Evolutionary conservation across 2,888 invertebrate species (phyloP), one percentile per base, ranked within the genome.

Genomic region (Philonicus albiceps): DNA sequence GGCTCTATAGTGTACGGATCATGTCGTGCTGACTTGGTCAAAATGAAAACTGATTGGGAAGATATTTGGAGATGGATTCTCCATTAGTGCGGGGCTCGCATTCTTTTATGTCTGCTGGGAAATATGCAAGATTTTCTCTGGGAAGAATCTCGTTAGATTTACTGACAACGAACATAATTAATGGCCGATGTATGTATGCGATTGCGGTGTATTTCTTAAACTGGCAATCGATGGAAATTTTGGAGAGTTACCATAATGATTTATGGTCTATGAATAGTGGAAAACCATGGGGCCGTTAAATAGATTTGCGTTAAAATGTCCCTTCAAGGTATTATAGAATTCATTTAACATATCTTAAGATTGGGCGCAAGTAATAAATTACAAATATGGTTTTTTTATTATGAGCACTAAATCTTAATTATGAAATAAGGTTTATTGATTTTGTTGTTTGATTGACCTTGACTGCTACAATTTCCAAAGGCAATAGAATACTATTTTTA

Each of bases 11-110:
- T 34, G 83, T 22, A 43, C 13, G 76, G 40, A 80, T 80, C 49
- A 49, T 80, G 27, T 80, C 80, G 80, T 80, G 53, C 43, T 43
- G 80, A 49, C 49, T 80, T 80, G 40, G 27, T 80, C 80, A 80
- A 80, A 80, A 49, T 80, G 34, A 43, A 40, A 76, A 40, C 76
- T 43, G 43, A 76, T 76, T 40, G 37, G 37, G 43, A 76, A 40
- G 37, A 37, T 37, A 37, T 37, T 37, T 34, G 76, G 76, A 37
- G 76, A 76, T 76, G 76, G 76, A 76, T 37, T 76, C 19, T 19
- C 19, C 76, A 76, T 76, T 76, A 43, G 37, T 27, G 40, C 37
- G 22, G 31, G 3, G 74, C 31, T 74, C 7, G n/a, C 16, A 34
- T 30, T 74, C 74, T 74, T n/a, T 74, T 74, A 7, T 34, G 34